Evolutionary conservation across 2,888 invertebrate species (phyloP).

Genomic region (Hirtodrosophila confusa): DNA sequence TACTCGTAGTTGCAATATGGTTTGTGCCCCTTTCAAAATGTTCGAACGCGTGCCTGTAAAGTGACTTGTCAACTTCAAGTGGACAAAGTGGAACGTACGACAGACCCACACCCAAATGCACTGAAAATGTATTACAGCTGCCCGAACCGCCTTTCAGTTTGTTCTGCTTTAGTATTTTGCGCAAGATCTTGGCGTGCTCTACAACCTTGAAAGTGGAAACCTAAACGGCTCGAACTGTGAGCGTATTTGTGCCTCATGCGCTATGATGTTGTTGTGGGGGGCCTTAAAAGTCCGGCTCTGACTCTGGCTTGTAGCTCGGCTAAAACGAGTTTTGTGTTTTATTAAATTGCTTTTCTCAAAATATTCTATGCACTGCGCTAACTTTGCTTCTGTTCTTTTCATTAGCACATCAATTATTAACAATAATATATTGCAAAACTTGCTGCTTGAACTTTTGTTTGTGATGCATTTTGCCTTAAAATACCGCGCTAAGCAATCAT

Average conservation of each 20-base stretch:
- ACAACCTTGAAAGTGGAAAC: constrained; percentile 77
- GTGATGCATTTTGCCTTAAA: no score
- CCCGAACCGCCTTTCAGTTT: constrained; percentile 45
- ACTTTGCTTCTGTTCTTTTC: constrained; percentile 39
- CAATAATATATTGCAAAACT: constrained; percentile 6
- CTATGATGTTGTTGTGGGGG: constrained; percentile 2
- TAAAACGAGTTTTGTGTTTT: constrained; percentile 58
- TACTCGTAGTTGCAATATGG: constrained; percentile 31
- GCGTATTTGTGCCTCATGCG: constrained; percentile 53
- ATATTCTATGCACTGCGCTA: constrained; percentile 57
- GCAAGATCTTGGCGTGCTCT: constrained; percentile 62
- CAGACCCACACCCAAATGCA: constrained; percentile 67
- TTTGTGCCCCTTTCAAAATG: constrained; percentile 47
- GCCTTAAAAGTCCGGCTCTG: constrained; percentile 66
- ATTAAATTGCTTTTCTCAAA: constrained; percentile 31
- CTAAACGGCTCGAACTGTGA: constrained; percentile 46
- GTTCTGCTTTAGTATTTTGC: constrained; percentile 38
- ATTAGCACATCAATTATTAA: constrained; percentile 44
- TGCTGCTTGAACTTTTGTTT: no score
- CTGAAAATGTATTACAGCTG: constrained; percentile 28
- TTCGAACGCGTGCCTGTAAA: constrained; percentile 15
- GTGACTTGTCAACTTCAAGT: constrained; percentile 55
- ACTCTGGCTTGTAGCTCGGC: constrained; percentile 23
- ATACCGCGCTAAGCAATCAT: no score
- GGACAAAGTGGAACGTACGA: constrained; percentile 48